These are phyloP conservation scores for Oryctes rhinoceros DNA, from an alignment of 1,140 invertebrate species.

Conservation along the genomic window DNA sequence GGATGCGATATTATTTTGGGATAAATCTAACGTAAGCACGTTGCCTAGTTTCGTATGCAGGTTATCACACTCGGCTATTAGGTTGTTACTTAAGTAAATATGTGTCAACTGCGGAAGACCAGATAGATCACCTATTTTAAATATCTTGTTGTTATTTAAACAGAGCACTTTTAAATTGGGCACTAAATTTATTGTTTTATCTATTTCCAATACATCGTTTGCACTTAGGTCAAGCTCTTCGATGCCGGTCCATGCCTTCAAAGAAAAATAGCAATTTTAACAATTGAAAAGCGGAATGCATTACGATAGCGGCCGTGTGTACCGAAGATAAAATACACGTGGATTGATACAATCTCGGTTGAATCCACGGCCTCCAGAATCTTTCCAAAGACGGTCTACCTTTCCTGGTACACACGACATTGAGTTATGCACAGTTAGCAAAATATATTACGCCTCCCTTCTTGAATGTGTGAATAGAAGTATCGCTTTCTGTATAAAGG, in stretches of 20 bases:
- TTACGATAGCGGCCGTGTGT: too few species aligned
- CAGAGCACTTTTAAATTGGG: conserved; percentile 78
- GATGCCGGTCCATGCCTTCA: conserved; percentile 72
- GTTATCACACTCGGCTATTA: conserved; percentile 72
- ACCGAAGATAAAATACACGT: too few species aligned
- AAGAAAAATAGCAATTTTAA: conserved; percentile 46
- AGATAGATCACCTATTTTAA: conserved; percentile 79
- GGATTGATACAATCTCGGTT: too few species aligned
- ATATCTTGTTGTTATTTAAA: conserved; percentile 80
- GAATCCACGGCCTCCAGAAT: too few species aligned
- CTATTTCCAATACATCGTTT: conserved; percentile 81
- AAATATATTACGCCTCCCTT: too few species aligned
- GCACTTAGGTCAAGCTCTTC: conserved; percentile 78
- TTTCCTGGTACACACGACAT: too few species aligned
- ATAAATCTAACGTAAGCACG: conserved; percentile 85
- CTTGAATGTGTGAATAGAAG: too few species aligned
- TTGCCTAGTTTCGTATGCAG: conserved; percentile 89
- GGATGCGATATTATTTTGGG: conserved; percentile 83
- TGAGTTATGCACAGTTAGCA: too few species aligned
- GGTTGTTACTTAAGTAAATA: conserved; percentile 82
- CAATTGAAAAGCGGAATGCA: too few species aligned
- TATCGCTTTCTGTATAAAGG: too few species aligned
- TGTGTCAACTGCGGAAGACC: conserved; percentile 78
- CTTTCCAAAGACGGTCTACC: too few species aligned
- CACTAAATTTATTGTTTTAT: conserved; percentile 81